phyloP scores from a whole-genome alignment of 1,140 invertebrate genomes.

The Sminthurides bifidus region DNA sequence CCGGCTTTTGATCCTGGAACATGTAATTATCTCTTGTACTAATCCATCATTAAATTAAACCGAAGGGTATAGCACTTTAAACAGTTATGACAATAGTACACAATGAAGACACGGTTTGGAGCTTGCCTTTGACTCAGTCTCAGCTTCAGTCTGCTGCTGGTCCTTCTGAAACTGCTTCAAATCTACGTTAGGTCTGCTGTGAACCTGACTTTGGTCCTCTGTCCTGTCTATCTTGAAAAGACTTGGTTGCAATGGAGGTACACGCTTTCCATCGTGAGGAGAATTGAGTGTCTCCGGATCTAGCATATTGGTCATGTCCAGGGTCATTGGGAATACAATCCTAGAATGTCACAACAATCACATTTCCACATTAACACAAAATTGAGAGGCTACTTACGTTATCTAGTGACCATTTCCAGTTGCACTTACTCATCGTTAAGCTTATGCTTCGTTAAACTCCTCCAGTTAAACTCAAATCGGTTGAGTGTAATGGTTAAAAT shows the following conservation, averaged over 20 bases:
- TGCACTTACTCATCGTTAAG: slow-evolving; percentile 69
- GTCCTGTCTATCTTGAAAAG: neutral
- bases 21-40: neutral
- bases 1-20: neutral
- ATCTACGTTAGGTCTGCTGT: slow-evolving; percentile 9
- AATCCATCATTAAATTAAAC: neutral
- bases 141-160: neutral
- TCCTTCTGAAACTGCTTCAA: neutral
- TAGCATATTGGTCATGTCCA: slow-evolving; percentile 70
- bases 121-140: neutral
- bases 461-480: slow-evolving; percentile 83
- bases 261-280: slow-evolving; percentile 23
- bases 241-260: slow-evolving; percentile 1
- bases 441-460: slow-evolving; percentile 74
- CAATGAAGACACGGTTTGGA: too few relatives aligned
- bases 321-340: slow-evolving; percentile 68
- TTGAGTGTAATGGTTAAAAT: slow-evolving; percentile 77
- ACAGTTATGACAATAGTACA: too few relatives aligned
- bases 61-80: neutral
- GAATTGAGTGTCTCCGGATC: slow-evolving; percentile 37
- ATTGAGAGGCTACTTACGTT: too few relatives aligned
- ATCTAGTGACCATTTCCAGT: neutral
- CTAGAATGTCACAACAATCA: slow-evolving; percentile 41
- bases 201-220: neutral
- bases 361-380: too few relatives aligned